Base-by-base conservation (phyloP, 2,888 invertebrate species). In the Yponomeuta cagnagella region DNA sequence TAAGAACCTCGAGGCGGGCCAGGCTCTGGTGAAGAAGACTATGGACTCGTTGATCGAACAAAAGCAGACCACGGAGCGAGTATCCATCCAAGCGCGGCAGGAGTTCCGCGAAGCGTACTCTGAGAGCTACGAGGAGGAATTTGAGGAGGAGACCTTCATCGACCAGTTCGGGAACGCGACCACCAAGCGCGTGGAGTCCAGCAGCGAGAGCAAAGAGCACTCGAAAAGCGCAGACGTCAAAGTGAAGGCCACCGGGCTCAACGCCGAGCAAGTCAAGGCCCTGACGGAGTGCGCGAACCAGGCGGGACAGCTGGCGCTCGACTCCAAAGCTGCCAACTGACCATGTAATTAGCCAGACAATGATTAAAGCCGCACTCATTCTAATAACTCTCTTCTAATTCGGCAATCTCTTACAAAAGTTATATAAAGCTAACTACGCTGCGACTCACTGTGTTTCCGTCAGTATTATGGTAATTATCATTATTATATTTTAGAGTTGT, bases 81-180 rank as follows among this genome's bases (percentile, higher is more conserved):
- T 93, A 1, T 79, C 86, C 70, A 92, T 93, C 72, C 88, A 93
- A 76, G 93, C 93, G 0, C 84, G 90, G 77, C 93, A 93, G 74
- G 93, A 93, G 74, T 93, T 93, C 78, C 84, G 89, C 12, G 92
- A 93, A 78, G 84, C 85, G 3, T 93, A 85, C 76, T 83, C 88
- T 73, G 88, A 91, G 74, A 91, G 91, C 75, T 93, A 92, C 74
- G 93, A 93, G 72, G 93, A 93, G 74, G 92, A 91, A 73, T 91
- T 90, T 67, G 88, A 93, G 73, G 93, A 93, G 71, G 91, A 93
- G 76, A 92, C 91, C 23, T 88, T 87, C 72, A 93, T 82, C 31
- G 93, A 93, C 75, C 80, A 91, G 73, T 81, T 77, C 63, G 93
- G 93, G 72, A 93, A 93, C 72, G 85, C 82, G 70, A 90, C 91